These are phyloP conservation scores for Phrixothrix hirtus DNA, from an alignment of 2,888 invertebrate species.

Conservation along the genomic window DNA sequence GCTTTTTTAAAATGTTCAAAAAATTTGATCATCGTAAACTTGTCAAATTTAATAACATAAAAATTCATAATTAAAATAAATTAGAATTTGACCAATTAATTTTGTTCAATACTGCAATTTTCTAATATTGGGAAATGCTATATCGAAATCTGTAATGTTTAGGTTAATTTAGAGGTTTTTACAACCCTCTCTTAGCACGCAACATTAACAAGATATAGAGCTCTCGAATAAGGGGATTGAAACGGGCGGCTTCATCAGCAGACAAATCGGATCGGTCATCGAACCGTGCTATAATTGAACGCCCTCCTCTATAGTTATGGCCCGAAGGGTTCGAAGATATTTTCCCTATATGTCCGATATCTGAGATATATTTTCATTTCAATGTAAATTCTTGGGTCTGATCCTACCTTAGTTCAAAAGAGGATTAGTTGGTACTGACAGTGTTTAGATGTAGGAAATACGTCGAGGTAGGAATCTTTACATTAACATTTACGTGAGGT, in stretches of 20 bases:
- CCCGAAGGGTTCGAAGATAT: conserved; percentile 34
- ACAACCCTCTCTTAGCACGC: conserved; percentile 19
- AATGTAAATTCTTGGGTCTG: conserved; percentile 15
- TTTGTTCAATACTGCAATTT: too few species aligned
- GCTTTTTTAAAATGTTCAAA: too few species aligned
- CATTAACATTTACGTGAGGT: too few species aligned
- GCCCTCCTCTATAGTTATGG: conserved; percentile 38
- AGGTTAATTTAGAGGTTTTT: conserved; percentile 20
- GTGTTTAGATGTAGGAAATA: too few species aligned
- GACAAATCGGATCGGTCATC: conserved; percentile 44
- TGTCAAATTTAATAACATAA: too few species aligned
- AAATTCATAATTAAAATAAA: too few species aligned
- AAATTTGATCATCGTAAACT: too few species aligned
- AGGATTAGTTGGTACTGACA: too few species aligned
- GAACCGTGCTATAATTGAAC: conserved; percentile 44
- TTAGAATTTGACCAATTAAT: too few species aligned
- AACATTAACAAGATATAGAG: conserved; percentile 35
- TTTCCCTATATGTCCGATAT: conserved; percentile 7
- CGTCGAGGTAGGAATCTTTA: too few species aligned
- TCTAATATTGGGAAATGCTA: too few species aligned
- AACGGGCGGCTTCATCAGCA: conserved; percentile 27
- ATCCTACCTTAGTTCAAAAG: too few species aligned
- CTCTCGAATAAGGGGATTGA: conserved; percentile 16
- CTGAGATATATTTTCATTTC: conserved; percentile 15
- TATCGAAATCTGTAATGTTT: conserved; percentile 6